These are phyloP conservation scores for Cladopsammia gracilis DNA, from an alignment of 64 coral and sea anemone species.

Conservation along the genomic window DNA sequence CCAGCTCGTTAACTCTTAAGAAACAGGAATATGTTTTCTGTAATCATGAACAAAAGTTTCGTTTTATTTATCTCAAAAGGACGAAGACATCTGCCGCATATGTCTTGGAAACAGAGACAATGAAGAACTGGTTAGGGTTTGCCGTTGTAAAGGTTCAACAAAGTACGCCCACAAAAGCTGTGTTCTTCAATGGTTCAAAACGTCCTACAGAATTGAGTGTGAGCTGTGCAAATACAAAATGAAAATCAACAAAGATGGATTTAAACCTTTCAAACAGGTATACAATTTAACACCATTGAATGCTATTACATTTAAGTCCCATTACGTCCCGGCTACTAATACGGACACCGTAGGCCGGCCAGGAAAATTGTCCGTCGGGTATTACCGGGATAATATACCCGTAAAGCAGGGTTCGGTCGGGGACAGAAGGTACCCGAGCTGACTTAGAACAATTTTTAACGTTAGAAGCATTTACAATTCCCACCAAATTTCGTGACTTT, in stretches of 20 bases:
- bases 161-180: constrained; percentile 12
- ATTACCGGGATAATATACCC: too few relatives aligned
- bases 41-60: background rate
- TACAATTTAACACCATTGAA: background rate
- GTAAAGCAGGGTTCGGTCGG: too few relatives aligned
- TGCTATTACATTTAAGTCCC: too few relatives aligned
- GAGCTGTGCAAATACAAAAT: constrained; percentile 27
- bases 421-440: too few relatives aligned
- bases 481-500: too few relatives aligned
- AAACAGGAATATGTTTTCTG: background rate
- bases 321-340: too few relatives aligned
- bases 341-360: too few relatives aligned
- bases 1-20: background rate
- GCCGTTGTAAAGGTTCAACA: background rate
- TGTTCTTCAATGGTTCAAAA: background rate
- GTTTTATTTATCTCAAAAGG: background rate
- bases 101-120: background rate
- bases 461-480: too few relatives aligned
- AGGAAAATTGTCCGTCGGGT: too few relatives aligned
- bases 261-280: background rate
- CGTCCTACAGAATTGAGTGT: background rate
- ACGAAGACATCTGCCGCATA: constrained; percentile 27
- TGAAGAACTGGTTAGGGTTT: constrained; percentile 11
- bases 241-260: constrained; percentile 26
- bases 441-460: too few relatives aligned